Evolutionary conservation across 2,113 vertebrate species (phyloP), one percentile per base, ranked within the genome.

Genomic region (Sylvietta virens): DNA sequence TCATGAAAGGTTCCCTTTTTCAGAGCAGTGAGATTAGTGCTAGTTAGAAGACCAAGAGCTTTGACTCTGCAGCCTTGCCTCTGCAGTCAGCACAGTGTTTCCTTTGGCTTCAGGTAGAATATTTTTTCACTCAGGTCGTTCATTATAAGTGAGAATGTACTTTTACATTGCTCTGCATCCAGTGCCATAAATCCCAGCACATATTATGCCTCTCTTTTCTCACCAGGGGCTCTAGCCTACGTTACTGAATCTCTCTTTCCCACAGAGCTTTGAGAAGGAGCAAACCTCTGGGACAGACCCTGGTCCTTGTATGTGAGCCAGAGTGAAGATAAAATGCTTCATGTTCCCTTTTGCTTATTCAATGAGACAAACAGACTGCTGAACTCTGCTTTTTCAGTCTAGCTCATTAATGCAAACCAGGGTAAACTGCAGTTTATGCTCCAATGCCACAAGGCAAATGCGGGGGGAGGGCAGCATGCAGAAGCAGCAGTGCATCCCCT

Each of bases 61-160:
- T 74, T 81, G 33, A 73, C 50, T 95, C 56, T 42, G 44, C 65
- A 92, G 89, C 73, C 28, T 65, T 85, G 84, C 74, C 37, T 93
- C 54, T 44, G 40, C 88, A 91, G 62, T 81, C 70, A 85, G 73
- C 40, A 57, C 71, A 73, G 57, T 90, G 64, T 97, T 96, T 90
- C 94, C 86, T 51, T 93, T 93, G 91, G 94, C 88, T 88, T 83
- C 91, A 93, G 88, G 94, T 94, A 86, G 76, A 88, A 62, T 81
- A 60, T 51, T 92, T 95, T 88, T 88, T 92, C 8, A 3, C 51
- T 88, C 92, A 71, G 64, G 90, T 81, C 33, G 0, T 95, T 94
- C 56, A 74, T 94, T 78, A 33, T 30, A 78, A 96, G 33, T 58
- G 35, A 88, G 80, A 94, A 91, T 62, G 86, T 83, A 91, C 80